phyloP scores from a whole-genome alignment of 2,888 invertebrate species.

The Polymixis flavicincta region DNA sequence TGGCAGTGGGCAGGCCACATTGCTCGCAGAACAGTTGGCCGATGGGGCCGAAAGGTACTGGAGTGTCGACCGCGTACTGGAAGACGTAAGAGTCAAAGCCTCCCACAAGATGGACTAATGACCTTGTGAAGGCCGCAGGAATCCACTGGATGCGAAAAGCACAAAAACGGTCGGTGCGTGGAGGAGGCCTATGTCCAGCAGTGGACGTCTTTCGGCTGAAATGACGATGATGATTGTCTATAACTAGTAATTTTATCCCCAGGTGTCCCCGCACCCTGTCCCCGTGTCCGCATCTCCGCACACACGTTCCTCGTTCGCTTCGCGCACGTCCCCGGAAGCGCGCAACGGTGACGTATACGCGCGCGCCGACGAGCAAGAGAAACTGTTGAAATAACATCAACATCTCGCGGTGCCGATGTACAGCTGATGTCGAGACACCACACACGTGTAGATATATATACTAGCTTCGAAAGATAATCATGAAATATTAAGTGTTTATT shows the following conservation, averaged over 20 bases:
- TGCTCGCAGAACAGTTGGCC: no score
- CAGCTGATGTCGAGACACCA: constrained; percentile 4
- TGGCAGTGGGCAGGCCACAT: no score
- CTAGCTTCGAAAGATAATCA: neutral
- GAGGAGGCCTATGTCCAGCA: no score
- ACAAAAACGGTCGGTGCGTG: no score
- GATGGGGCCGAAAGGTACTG: no score
- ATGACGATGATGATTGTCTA: no score
- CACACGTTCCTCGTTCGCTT: constrained; percentile 77
- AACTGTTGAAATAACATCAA: constrained; percentile 77
- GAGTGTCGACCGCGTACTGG: no score
- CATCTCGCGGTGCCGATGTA: constrained; percentile 39
- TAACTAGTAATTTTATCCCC: constrained; percentile 8
- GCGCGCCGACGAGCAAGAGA: constrained; percentile 81
- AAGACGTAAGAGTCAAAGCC: no score
- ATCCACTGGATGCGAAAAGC: no score
- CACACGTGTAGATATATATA: neutral
- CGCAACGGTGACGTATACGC: constrained; percentile 78
- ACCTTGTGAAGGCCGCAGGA: no score
- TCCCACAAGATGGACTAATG: no score
- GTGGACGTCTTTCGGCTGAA: no score
- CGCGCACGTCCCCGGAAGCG: constrained; percentile 74
- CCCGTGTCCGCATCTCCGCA: constrained; percentile 82
- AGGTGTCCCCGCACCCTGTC: constrained; percentile 84
- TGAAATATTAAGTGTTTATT: neutral